Conservation (phyloP, 2,113 vertebrate genomes). For the Nicator chloris region DNA sequence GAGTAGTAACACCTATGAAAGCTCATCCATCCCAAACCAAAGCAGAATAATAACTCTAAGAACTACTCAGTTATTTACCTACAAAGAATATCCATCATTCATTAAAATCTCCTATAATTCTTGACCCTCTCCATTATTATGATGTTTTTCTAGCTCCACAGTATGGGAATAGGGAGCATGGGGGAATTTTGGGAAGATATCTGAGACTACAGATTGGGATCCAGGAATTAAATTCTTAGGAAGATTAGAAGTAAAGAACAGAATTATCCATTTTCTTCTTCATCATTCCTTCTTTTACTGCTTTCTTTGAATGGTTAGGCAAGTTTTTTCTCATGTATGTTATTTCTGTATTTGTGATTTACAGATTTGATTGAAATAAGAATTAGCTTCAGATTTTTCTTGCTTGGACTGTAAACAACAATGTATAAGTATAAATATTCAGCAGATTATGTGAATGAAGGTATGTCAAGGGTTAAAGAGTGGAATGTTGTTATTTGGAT, state of each 20-base stretch:
- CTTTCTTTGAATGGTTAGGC: background rate
- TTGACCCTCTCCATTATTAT: background rate
- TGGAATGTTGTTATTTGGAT: background rate
- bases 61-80: background rate
- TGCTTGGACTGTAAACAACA: background rate
- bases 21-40: background rate
- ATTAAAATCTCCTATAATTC: background rate
- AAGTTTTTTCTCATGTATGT: background rate
- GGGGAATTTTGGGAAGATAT: background rate
- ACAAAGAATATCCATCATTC: background rate
- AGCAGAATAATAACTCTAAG: background rate
- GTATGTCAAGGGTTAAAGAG: background rate
- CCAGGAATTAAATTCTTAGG: background rate
- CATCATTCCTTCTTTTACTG: background rate
- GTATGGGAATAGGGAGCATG: background rate
- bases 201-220: background rate
- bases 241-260: background rate
- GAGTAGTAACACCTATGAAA: background rate
- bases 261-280: background rate
- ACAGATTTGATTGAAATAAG: background rate
- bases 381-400: background rate
- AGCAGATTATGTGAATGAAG: background rate
- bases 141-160: background rate
- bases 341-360: background rate
- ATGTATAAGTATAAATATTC: background rate